Evolutionary conservation across 1,140 invertebrate genomes (phyloP), one percentile per base, ranked within the genome.

Genomic region (Sycophila sp.): DNA sequence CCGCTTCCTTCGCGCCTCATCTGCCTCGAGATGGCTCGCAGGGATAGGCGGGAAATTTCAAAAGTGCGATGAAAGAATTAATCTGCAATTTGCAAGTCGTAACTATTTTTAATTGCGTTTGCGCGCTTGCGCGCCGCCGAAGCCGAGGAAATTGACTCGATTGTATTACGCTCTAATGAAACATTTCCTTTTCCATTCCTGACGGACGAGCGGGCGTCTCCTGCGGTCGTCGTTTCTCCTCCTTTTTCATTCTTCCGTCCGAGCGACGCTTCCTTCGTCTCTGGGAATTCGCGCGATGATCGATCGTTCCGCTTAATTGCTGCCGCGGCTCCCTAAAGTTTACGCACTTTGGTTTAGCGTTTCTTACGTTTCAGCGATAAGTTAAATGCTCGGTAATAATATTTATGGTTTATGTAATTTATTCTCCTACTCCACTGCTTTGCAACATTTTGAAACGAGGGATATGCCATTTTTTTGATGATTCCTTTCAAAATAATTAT

Each of bases 31-130:
- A 26, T 26, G 24, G n/a, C n/a, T n/a, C n/a, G n/a, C n/a, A n/a
- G n/a, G n/a, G n/a, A 13, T 15, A n/a, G 45, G 34, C 28, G 64
- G 11, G 64, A 19, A 56, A 56, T 67, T 32, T 32, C 32, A 38
- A 53, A 67, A 58, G 64, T 56, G 26, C 64, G 38, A 59, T 58
- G 49, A 47, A 69, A 69, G 42, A 69, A 51, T 60, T 69, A 69
- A 60, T 69, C 47, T 69, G 60, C 67, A 69, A 60, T 69, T 69
- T 62, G 45, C 58, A 53, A 62, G 45, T 38, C 42, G 19, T 62
- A 69, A 69, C 58, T 69, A 69, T 69, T 69, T 59, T 69, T 69
- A 69, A 69, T 69, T 69, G 47, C n/a, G 32, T 69, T 62, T 55
- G 32, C 22, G 51, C 28, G 22, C 65, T 22, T 1, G 11, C 28